Base-by-base conservation (phyloP, 2,888 invertebrate species). In the Lissocephala sabroskyi region DNA sequence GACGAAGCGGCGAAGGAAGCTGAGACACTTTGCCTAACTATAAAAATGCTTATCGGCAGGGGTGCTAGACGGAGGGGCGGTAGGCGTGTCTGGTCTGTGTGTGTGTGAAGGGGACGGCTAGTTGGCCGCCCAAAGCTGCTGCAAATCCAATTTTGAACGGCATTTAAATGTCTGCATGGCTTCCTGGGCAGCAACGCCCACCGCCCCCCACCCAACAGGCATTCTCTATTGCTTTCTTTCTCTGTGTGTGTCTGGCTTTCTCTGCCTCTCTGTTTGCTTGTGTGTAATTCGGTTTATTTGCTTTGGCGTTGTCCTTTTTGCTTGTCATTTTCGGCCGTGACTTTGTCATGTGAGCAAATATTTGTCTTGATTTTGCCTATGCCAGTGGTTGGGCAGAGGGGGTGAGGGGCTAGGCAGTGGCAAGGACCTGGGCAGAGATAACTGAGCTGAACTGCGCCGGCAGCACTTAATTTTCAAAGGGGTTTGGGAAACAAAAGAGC, bases 121-220 rank as follows among this genome's bases (percentile, higher is more conserved):
- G 23, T 23, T 23, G 23, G 23, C 23, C 23, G n/a, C n/a, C n/a
- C 46, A 58, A 63, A 68, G 62, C 58, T 46, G 66, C 37, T 65
- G 50, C 70, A 71, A 71, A 76, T 76, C 71, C 77, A 71, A 76
- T 71, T 71, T 76, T 56, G 66, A 65, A 60, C 70, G 59, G 54
- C 55, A 54, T 74, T 68, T 74, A 70, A 68, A 65, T 70, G 76
- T 68, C 67, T 55, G 43, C 43, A 53, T 42, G 42, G 50, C 53
- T 50, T 61, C 59, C 62, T 59, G 57, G 13, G 39, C 29, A 14
- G 19, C 36, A 48, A 46, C 37, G 33, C 41, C 26, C 9, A 13
- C 10, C 17, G 11, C n/a, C n/a, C n/a, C n/a, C n/a, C n/a, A n/a
- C n/a, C n/a, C n/a, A n/a, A n/a, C n/a, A n/a, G n/a, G n/a, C n/a